Conservation (phyloP, 1,140 invertebrate genomes). For the Drosophila orena region DNA sequence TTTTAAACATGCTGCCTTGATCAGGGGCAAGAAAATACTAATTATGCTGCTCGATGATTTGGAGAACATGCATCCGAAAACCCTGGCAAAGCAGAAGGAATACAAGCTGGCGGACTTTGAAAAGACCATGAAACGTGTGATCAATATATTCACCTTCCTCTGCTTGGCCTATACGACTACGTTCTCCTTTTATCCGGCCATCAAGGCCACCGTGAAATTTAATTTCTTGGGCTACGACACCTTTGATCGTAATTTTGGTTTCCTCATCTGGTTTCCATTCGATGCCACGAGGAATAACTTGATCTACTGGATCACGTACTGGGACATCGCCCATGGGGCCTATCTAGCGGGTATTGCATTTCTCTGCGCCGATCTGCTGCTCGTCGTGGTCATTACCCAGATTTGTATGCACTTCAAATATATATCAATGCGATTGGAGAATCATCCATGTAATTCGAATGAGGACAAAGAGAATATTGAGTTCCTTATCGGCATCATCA, state of each 20-base stretch:
- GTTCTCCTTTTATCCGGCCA: constrained; percentile 68
- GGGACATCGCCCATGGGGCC: constrained; percentile 73
- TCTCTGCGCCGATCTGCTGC: constrained; percentile 70
- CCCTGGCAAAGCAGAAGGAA: constrained; percentile 27
- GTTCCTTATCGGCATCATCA: constrained; percentile 57
- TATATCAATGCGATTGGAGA: constrained; percentile 55
- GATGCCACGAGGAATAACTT: constrained; percentile 54
- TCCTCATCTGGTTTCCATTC: constrained; percentile 79
- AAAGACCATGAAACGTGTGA: constrained; percentile 68
- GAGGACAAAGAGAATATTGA: constrained; percentile 46
- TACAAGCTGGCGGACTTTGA: constrained; percentile 57
- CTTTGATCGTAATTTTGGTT: constrained; percentile 74
- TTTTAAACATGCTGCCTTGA: constrained; percentile 70
- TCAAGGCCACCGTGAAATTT: constrained; percentile 65
- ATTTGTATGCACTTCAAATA: constrained; percentile 79
- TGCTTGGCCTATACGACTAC: constrained; percentile 74
- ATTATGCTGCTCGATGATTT: constrained; percentile 57
- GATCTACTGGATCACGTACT: constrained; percentile 72
- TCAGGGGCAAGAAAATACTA: constrained; percentile 35
- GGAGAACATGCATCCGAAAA: constrained; percentile 74
- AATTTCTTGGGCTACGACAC: constrained; percentile 65
- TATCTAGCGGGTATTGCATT: constrained; percentile 78
- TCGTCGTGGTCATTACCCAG: constrained; percentile 77
- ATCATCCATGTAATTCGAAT: constrained; percentile 40
- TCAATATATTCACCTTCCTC: constrained; percentile 65